Base-by-base conservation (phyloP, 1,140 invertebrate genomes). In the Drosophila mayri region DNA sequence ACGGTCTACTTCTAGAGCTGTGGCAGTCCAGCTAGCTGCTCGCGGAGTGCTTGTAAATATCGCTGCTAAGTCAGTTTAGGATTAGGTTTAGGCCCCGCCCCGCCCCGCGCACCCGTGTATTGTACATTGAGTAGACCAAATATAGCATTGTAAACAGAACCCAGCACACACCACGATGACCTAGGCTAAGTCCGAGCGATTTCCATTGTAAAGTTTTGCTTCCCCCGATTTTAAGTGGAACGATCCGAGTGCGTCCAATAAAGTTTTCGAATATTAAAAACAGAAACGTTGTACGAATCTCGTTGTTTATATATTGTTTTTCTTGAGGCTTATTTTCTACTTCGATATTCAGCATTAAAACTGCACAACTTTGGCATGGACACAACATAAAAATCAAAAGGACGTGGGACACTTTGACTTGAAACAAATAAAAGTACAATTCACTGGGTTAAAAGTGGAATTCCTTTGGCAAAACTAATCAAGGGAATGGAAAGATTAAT, bases 91-190 rank as follows among this genome's bases (percentile, higher is more conserved):
- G 55, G 64, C 50, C 60, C 63, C 44, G 11, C 3, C 46, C 14
- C 22, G 7, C 38, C 44, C 12, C 30, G 49, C 64, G 68, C 70
- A 73, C 68, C 38, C 30, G 9, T 78, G 50, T 75, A 81, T 55
- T 90, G 86, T 90, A 90, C 70, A 88, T 88, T 67, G 80, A 90
- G 85, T 90, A 90, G 85, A 90, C 85, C 85, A 90, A 90, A 90
- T 76, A 90, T 90, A 90, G 85, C 66, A 85, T 85, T 90, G 85
- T 88, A 88, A 85, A 88, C 77, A 83, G 57, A 55, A 6, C 49
- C 55, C 55, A 59, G 78, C 83, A 61, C 74, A 32, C 28, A 49
- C 47, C 16, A 30, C 6, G 50, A 54, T 37, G 50, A 66, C 58
- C 44, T 79, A 43, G 18, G n/a, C 40, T 76, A 77, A 66, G 76